phyloP scores from a whole-genome alignment of 2,113 vertebrate genomes.

The Gobius niger region DNA sequence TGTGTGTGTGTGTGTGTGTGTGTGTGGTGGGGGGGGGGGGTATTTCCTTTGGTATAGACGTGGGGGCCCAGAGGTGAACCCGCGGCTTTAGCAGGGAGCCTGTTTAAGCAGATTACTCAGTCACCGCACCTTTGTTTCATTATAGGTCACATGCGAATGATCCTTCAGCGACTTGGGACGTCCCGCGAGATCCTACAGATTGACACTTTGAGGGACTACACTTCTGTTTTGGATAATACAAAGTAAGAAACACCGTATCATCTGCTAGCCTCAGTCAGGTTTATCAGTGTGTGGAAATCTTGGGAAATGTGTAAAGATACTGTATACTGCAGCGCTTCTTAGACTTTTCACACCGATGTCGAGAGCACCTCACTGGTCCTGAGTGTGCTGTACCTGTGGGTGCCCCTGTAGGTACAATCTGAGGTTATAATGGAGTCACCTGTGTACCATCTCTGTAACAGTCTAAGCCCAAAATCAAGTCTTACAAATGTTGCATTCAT shows the following conservation, averaged over 20 bases:
- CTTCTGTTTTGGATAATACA: slow-evolving; percentile 8
- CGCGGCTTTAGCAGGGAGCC: slow-evolving; percentile 54
- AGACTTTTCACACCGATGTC: too few relatives aligned
- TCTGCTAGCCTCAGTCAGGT: neutral
- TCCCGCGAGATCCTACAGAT: slow-evolving; percentile 44
- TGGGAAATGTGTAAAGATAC: too few relatives aligned
- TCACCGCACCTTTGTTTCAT: slow-evolving; percentile 74
- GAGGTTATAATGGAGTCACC: too few relatives aligned
- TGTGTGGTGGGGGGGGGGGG: slow-evolving; percentile 17
- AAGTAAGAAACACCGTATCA: neutral
- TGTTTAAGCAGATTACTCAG: slow-evolving; percentile 67
- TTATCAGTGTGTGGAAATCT: neutral
- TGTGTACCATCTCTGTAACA: too few relatives aligned
- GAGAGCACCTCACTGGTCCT: too few relatives aligned
- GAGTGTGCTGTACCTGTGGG: too few relatives aligned
- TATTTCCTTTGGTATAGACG: slow-evolving; percentile 56
- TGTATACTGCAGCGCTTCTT: too few relatives aligned
- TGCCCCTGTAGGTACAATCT: too few relatives aligned
- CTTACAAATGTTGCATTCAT: too few relatives aligned
- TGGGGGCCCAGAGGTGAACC: slow-evolving; percentile 53
- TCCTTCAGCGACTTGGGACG: slow-evolving; percentile 47
- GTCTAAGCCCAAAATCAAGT: too few relatives aligned
- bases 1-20: neutral
- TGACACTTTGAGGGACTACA: slow-evolving; percentile 39
- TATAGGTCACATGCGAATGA: slow-evolving; percentile 57